Evolutionary conservation across 2,113 vertebrate genomes (phyloP).

Genomic region (Anoura caudifer): DNA sequence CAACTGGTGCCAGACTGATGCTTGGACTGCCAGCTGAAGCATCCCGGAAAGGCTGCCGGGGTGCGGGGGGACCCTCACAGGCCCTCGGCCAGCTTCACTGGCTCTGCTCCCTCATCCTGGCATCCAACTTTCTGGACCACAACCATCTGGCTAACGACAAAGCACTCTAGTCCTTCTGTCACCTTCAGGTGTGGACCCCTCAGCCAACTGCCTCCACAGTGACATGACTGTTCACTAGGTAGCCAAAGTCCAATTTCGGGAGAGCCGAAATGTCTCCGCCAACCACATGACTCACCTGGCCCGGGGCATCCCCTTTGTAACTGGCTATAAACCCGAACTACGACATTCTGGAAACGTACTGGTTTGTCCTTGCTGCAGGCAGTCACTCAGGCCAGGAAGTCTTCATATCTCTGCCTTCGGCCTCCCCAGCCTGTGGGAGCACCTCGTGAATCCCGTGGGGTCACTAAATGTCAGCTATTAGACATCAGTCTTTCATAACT

Average conservation of each 20-base stretch:
- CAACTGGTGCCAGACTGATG: slow-evolving; percentile 67
- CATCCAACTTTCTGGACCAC: slow-evolving; percentile 79
- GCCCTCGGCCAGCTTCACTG: slow-evolving; percentile 76
- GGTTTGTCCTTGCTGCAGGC: slow-evolving; percentile 75
- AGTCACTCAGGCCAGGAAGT: slow-evolving; percentile 83
- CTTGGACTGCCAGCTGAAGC: slow-evolving; percentile 84
- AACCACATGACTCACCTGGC: slow-evolving; percentile 81
- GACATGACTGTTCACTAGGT: slow-evolving; percentile 80
- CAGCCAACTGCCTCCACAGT: slow-evolving; percentile 79
- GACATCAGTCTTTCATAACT: slow-evolving; percentile 87
- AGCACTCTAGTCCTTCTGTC: slow-evolving; percentile 77
- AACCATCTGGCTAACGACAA: slow-evolving; percentile 76
- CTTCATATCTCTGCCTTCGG: slow-evolving; percentile 83
- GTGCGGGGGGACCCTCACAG: slow-evolving; percentile 2
- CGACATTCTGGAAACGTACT: slow-evolving; percentile 84
- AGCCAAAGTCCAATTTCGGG: slow-evolving; percentile 78
- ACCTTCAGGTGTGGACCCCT: slow-evolving; percentile 82
- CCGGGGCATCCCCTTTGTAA: slow-evolving; percentile 49
- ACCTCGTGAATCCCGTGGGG: slow-evolving; percentile 84
- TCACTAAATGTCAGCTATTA: slow-evolving; percentile 80
- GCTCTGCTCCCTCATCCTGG: slow-evolving; percentile 81
- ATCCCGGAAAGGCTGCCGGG: slow-evolving; percentile 58
- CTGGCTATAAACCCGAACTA: slow-evolving; percentile 77
- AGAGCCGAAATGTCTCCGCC: slow-evolving; percentile 79
- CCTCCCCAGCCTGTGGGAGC: slow-evolving; percentile 78